Conservation (phyloP, 2,797 vertebrate genomes). For the Martes flavigula region DNA sequence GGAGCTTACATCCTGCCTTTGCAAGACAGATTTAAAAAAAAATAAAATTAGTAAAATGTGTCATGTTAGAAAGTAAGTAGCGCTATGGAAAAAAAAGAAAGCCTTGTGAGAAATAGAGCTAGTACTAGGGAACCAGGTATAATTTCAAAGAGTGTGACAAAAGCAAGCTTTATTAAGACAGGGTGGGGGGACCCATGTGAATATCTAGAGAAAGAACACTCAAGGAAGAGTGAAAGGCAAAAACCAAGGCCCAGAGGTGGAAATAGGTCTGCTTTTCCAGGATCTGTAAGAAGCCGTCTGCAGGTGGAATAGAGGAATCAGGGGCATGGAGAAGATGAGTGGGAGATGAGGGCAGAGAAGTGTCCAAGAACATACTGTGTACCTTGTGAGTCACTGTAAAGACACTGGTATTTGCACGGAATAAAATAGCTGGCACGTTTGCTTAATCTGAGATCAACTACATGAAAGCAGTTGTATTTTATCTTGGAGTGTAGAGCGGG, state of each 20-base stretch:
- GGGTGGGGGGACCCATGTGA: accelerated
- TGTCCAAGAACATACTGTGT: background rate
- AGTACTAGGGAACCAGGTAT: too few species aligned
- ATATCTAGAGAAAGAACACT: background rate
- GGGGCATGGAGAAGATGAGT: background rate
- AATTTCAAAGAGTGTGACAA: background rate
- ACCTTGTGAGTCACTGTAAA: background rate
- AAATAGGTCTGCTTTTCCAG: background rate
- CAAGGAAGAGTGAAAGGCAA: background rate
- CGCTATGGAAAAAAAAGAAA: background rate
- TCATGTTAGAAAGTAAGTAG: background rate
- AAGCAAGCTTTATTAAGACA: background rate
- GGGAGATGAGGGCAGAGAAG: background rate
- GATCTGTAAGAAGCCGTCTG: background rate
- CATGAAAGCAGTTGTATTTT: background rate
- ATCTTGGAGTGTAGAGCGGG: too few species aligned
- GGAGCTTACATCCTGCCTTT: background rate
- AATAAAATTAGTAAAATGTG: background rate
- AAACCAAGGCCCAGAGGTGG: background rate
- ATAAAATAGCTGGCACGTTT: background rate
- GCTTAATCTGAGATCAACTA: background rate
- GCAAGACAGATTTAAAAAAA: background rate
- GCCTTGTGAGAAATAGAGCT: background rate
- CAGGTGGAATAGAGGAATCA: background rate
- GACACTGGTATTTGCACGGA: background rate